A percentile compares a stretch with the other conserved stretches of the same genome.
These are phyloP conservation scores for Drosophila ironensis DNA, from an alignment of 1,140 invertebrate genomes.

Conservation along the genomic window DNA sequence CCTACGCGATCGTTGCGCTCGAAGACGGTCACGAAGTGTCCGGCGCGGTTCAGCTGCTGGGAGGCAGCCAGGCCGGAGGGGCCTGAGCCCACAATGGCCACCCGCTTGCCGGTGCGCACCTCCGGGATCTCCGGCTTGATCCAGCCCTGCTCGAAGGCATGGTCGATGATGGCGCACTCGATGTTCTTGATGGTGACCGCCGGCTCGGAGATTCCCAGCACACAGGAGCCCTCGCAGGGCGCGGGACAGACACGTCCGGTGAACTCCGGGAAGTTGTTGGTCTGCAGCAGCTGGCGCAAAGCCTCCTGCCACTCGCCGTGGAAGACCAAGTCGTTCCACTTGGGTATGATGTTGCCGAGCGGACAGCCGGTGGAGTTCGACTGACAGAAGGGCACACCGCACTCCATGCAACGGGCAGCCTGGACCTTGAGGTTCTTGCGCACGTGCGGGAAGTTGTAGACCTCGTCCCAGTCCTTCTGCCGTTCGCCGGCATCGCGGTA, in stretches of 20 bases:
- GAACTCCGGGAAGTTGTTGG: slow-evolving; percentile 99
- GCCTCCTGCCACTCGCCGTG: slow-evolving; percentile 98
- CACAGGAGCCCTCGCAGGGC: slow-evolving; percentile 99
- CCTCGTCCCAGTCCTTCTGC: slow-evolving; percentile 97
- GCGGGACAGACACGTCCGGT: slow-evolving; percentile 99
- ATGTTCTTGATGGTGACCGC: slow-evolving; percentile 99
- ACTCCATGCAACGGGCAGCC: slow-evolving; percentile 99
- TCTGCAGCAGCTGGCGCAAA: slow-evolving; percentile 96
- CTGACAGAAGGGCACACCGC: slow-evolving; percentile 99
- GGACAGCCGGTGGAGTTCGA: slow-evolving; percentile 96
- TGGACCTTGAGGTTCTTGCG: slow-evolving; percentile 94
- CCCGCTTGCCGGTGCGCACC: slow-evolving; percentile 90
- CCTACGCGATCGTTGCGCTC: slow-evolving; percentile 98
- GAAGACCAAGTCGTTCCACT: slow-evolving; percentile 99
- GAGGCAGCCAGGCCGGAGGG: slow-evolving; percentile 97
- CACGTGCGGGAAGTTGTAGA: slow-evolving; percentile 94
- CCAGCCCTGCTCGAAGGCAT: slow-evolving; percentile 98
- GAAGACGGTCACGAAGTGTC: slow-evolving; percentile 96
- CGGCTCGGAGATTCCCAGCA: slow-evolving; percentile 97
- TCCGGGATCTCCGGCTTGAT: slow-evolving; percentile 88
- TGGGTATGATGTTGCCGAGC: slow-evolving; percentile 98
- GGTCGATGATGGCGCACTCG: slow-evolving; percentile 99
- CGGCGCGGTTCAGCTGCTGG: slow-evolving; percentile 96
- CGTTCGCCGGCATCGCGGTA: slow-evolving; percentile 93
- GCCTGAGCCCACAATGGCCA: slow-evolving; percentile 97